Percentiles rank a stretch among this genome's conserved stretches.
These are phyloP conservation scores for Rhopalosiphum maidis DNA, from an alignment of 1,140 invertebrate genomes.

Conservation along the genomic window DNA sequence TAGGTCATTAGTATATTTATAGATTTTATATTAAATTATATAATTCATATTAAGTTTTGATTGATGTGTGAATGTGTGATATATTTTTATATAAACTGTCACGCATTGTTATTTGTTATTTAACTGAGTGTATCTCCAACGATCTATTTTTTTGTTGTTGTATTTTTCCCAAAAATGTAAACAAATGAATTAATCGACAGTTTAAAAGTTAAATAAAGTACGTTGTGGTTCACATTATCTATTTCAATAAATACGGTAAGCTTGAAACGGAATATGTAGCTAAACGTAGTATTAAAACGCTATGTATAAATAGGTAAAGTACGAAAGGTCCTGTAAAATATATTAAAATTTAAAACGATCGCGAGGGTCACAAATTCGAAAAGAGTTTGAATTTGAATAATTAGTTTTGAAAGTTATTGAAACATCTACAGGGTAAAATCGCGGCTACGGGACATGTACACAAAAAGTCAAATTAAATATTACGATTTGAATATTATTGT, in stretches of 20 bases:
- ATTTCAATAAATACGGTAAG: not conserved
- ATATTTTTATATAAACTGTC: too few relatives aligned
- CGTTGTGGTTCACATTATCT: not conserved
- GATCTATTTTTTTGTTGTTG: not conserved
- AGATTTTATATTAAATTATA: too few relatives aligned
- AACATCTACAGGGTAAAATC: too few relatives aligned
- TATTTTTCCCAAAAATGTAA: not conserved
- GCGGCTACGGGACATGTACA: not conserved
- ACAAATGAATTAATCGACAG: not conserved
- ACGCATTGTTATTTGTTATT: too few relatives aligned
- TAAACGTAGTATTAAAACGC: not conserved
- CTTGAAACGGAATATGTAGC: not conserved
- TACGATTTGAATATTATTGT: not conserved
- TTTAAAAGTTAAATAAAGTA: not conserved
- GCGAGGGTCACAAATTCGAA: too few relatives aligned
- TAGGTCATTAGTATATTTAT: too few relatives aligned
- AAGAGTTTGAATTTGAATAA: too few relatives aligned
- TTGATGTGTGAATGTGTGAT: too few relatives aligned
- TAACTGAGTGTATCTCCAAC: not conserved
- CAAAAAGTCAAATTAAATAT: not conserved
- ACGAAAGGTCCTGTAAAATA: too few relatives aligned
- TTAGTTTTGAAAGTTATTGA: too few relatives aligned
- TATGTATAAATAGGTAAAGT: not conserved
- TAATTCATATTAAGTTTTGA: too few relatives aligned
- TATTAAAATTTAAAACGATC: too few relatives aligned